These are phyloP conservation scores for Heteromormyrus szaboi DNA, from an alignment of 2,797 vertebrate species.

Conservation along the genomic window DNA sequence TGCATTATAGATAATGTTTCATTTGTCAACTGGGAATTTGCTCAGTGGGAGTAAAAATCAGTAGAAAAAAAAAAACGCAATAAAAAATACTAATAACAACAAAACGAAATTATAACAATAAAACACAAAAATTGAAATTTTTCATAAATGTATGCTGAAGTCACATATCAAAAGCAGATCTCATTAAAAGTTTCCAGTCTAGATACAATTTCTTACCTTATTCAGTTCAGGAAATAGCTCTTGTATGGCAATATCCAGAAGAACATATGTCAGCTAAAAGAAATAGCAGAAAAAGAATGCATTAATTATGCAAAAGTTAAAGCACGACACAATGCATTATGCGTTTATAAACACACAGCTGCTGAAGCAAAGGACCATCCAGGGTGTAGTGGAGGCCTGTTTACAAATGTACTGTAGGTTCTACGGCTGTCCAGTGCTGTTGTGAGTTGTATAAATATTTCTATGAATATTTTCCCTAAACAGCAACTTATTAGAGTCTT, in stretches of 20 bases:
- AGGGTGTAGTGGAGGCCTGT: neutral
- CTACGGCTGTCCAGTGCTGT: neutral
- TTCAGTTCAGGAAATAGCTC: constrained; percentile 88
- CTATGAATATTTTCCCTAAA: neutral
- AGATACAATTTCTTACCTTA: constrained; percentile 60
- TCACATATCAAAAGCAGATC: neutral
- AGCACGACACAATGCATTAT: neutral
- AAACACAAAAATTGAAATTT: neutral
- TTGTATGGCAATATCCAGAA: constrained; percentile 85
- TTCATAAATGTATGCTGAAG: neutral
- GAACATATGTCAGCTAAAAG: constrained; percentile 81
- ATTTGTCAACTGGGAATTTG: neutral
- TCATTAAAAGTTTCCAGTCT: neutral
- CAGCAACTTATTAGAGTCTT: neutral
- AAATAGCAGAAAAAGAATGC: constrained; percentile 28
- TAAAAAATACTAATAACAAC: neutral
- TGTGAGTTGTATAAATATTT: neutral
- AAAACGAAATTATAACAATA: neutral
- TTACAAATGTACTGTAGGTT: neutral
- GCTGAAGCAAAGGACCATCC: neutral
- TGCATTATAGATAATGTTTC: neutral
- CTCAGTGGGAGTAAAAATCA: neutral
- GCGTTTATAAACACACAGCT: neutral
- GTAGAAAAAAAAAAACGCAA: neutral
- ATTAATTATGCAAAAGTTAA: neutral